Conservation (phyloP, 2,113 vertebrate species). For the Neomonachus schauinslandi region DNA sequence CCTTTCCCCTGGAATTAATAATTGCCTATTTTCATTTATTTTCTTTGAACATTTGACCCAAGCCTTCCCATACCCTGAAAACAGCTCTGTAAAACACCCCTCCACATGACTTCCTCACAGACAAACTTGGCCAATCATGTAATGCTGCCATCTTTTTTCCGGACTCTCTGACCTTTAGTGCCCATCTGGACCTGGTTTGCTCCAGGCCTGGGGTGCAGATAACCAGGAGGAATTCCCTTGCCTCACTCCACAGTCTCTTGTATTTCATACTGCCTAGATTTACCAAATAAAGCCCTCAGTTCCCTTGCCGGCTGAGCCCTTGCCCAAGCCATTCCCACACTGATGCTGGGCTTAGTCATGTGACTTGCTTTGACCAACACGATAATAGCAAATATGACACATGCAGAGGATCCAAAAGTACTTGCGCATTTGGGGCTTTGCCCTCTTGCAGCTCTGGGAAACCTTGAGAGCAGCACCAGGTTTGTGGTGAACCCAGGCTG, state of each 20-base stretch:
- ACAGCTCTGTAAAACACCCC: background rate
- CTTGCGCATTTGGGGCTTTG: background rate
- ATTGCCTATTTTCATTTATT: background rate
- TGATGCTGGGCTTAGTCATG: background rate
- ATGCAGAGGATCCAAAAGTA: background rate
- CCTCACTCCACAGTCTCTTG: background rate
- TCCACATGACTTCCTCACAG: background rate
- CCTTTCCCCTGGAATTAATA: background rate
- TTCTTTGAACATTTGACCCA: conserved; percentile 21
- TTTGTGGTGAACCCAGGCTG: background rate
- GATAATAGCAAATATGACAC: background rate
- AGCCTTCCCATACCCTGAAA: background rate
- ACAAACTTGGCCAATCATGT: background rate
- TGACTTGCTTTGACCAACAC: background rate
- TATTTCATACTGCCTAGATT: background rate
- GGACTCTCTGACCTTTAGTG: background rate
- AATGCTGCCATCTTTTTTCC: background rate
- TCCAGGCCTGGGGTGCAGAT: background rate
- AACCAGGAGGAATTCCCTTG: background rate
- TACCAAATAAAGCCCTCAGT: background rate
- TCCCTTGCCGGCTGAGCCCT: background rate
- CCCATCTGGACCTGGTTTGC: background rate
- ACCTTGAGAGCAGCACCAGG: background rate
- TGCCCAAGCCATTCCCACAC: background rate
- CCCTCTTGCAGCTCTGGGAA: background rate